Conservation (phyloP, 2,113 vertebrate genomes). For the Procapra przewalskii region DNA sequence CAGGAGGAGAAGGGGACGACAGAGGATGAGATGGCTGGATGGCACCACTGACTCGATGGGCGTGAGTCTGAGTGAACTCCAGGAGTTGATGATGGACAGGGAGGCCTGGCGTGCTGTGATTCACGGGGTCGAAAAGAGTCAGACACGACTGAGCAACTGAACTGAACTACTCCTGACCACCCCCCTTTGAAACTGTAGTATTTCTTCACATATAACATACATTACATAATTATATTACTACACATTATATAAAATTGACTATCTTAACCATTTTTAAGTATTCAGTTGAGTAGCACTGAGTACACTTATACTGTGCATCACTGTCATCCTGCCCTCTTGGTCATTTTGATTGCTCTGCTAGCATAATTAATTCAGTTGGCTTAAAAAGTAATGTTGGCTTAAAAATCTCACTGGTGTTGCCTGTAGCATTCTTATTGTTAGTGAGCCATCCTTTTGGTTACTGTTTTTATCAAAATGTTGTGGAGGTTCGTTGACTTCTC, state of each 20-base stretch:
- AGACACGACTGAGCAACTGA: too few species aligned
- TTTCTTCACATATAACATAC: neutral
- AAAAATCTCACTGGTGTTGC: neutral
- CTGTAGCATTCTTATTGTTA: neutral
- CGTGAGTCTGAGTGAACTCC: too few species aligned
- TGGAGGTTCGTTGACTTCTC: neutral
- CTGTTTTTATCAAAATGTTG: neutral
- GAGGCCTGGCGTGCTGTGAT: too few species aligned
- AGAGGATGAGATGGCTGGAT: too few species aligned
- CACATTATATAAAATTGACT: neutral
- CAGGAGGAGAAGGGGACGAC: too few species aligned
- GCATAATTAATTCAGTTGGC: too few species aligned
- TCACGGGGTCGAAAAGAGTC: rapidly evolving
- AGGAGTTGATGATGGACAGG: too few species aligned
- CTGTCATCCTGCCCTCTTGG: neutral
- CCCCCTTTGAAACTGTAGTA: neutral
- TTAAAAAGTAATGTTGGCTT: neutral
- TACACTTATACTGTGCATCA: neutral
- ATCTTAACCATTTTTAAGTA: neutral
- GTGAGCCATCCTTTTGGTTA: neutral
- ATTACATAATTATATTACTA: neutral
- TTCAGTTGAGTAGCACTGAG: too few species aligned
- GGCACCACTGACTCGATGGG: too few species aligned
- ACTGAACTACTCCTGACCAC: neutral
- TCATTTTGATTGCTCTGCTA: neutral